Percentiles rank a stretch among this genome's conserved stretches.
Evolutionary conservation across 1,140 invertebrate species (phyloP).

Genomic region (Drosophila leontia): DNA sequence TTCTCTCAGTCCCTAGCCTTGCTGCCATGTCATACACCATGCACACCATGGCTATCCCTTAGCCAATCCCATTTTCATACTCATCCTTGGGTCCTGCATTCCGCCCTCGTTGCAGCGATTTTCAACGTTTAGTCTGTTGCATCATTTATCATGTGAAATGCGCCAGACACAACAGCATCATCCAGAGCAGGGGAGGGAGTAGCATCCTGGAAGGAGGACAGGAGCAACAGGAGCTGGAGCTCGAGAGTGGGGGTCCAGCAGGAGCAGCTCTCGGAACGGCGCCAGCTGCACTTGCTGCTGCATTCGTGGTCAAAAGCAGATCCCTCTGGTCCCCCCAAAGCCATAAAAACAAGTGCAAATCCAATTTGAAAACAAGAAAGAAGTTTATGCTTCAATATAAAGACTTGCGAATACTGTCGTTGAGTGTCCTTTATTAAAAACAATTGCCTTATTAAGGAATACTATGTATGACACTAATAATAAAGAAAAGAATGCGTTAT

Average conservation of each 20-base stretch:
- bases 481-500: background rate
- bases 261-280: conserved; percentile 32
- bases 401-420: conserved; percentile 24
- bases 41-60: background rate
- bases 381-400: conserved; percentile 9
- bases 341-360: conserved; percentile 81
- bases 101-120: conserved; percentile 44
- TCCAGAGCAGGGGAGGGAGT: background rate
- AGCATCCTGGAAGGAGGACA: conserved; percentile 4
- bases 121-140: conserved; percentile 77
- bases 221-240: conserved; percentile 19
- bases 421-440: background rate
- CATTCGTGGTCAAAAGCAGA: conserved; percentile 45
- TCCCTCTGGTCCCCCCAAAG: conserved; percentile 21
- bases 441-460: background rate
- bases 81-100: conserved; percentile 16
- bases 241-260: background rate
- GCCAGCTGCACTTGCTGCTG: conserved; percentile 53
- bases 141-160: conserved; percentile 82
- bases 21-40: conserved; percentile 5
- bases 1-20: conserved; percentile 1
- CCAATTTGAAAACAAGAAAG: conserved; percentile 75
- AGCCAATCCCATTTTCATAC: conserved; percentile 7
- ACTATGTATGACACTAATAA: too few species aligned
- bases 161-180: conserved; percentile 73